Percentiles rank a stretch among this genome's conserved stretches.
phyloP scores from a whole-genome alignment of 2,888 invertebrate genomes.

The Drosophila prostipennis region DNA sequence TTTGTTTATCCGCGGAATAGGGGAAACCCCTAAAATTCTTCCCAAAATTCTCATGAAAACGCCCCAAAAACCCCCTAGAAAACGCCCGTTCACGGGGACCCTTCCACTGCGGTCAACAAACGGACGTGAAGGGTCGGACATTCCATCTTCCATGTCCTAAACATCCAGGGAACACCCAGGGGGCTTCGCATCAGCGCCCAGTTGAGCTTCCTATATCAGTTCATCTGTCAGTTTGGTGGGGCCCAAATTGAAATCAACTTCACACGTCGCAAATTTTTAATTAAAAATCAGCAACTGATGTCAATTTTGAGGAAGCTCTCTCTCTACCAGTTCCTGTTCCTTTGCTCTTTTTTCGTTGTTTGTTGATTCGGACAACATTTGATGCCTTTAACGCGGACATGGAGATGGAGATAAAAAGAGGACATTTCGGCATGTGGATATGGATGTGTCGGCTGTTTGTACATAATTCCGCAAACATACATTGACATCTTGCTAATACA shows the following conservation, averaged over 20 bases:
- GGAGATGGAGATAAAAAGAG: constrained; percentile 3
- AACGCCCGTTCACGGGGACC: no score
- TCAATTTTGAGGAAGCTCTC: constrained; percentile 61
- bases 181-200: not conserved
- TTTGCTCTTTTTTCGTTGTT: constrained; percentile 38
- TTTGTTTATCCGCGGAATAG: not conserved
- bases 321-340: not conserved
- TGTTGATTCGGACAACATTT: constrained; percentile 72
- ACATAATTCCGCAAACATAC: constrained; percentile 70
- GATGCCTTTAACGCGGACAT: constrained; percentile 68
- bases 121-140: constrained; percentile 12
- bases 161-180: constrained; percentile 2
- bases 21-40: not conserved
- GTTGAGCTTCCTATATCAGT: constrained; percentile 40
- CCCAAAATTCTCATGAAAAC: not conserved
- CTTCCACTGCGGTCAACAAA: constrained; percentile 11
- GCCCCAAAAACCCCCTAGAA: no score
- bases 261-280: constrained; percentile 79
- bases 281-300: constrained; percentile 80
- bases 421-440: constrained; percentile 2
- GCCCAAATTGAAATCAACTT: constrained; percentile 78
- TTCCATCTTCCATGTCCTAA: constrained; percentile 22
- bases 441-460: constrained; percentile 29
- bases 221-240: constrained; percentile 59
- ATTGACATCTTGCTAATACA: constrained; percentile 77